phyloP scores from a whole-genome alignment of 30 jellyfish, hydroid and myxozoan genomes.

The Pelagia noctiluca region DNA sequence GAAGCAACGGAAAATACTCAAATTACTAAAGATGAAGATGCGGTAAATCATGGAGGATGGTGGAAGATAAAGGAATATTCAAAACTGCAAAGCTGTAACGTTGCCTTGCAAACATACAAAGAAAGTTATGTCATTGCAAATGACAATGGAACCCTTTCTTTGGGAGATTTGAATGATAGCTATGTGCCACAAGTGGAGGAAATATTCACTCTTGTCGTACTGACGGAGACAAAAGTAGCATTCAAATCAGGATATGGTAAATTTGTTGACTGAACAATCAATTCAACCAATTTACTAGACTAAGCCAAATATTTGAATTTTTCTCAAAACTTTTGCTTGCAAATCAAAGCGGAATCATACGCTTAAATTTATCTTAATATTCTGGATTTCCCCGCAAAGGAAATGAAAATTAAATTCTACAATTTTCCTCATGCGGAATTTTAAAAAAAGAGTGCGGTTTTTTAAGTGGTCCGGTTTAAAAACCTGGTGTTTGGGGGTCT shows the following conservation, averaged over 20 bases:
- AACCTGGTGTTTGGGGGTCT: too few species aligned
- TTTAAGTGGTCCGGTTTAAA: too few species aligned
- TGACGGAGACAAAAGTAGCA: conserved; percentile 83
- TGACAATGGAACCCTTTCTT: conserved; percentile 81
- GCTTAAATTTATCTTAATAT: too few species aligned
- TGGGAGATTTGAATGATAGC: conserved; percentile 74
- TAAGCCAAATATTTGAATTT: too few species aligned
- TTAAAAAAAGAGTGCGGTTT: too few species aligned
- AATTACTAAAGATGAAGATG: conserved; percentile 70
- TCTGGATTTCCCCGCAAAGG: too few species aligned
- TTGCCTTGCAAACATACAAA: conserved; percentile 75
- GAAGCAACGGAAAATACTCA: conserved; percentile 34
- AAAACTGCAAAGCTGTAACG: conserved; percentile 70
- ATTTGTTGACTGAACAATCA: too few species aligned
- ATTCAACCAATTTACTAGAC: too few species aligned
- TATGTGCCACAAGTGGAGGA: conserved; percentile 79
- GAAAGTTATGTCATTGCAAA: conserved; percentile 74
- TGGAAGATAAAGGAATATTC: conserved; percentile 85
- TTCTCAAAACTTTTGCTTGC: too few species aligned
- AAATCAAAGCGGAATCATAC: too few species aligned
- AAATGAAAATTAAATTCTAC: too few species aligned
- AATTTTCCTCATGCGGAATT: too few species aligned
- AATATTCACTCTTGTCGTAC: conserved; percentile 73
- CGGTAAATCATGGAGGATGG: conserved; percentile 96
- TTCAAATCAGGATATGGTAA: conserved; percentile 95